Evolutionary conservation across 2,888 invertebrate genomes (phyloP), one percentile per base, ranked within the genome.

Genomic region (Byasa hedistus): DNA sequence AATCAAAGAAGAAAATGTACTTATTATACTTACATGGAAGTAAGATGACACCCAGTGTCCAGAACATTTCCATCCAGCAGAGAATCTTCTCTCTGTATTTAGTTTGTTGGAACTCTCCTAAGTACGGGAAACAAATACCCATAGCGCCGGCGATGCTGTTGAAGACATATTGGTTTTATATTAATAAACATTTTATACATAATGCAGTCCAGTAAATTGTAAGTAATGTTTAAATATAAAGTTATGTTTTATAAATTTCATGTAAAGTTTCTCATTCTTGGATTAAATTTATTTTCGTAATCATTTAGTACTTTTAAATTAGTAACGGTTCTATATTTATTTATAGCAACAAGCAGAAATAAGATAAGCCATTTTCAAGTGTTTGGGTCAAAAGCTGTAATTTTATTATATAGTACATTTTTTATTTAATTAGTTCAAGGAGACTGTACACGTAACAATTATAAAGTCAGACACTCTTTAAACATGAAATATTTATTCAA

Each of bases 1-100:
- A 48, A 48, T n/a, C 19, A 48, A 4, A n/a, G 7, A 48, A 48
- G 19, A 54, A 12, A 7, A 54, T 54, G 15, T 22, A 21, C 2
- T 56, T 56, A 22, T 54, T 54, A 36, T 55, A 5, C 92, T 92
- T 87, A 96, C 96, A 90, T 78, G 96, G 96, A 65, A 96, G 84
- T 71, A 93, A 82, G 75, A 96, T 95, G 64, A 96, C 95, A 69
- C 96, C 96, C 58, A 95, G 85, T 48, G 96, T 96, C 96, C 96
- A 96, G 87, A 96, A 96, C 89, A 96, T 92, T 91, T 96, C 96
- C 95, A 96, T 95, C 95, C 96, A 96, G 85, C 96, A 96, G 68
- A 96, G 93, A 78, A 95, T 95, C 76, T 94, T 95, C 83, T 96
- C 96, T 80, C 96, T 93, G 85, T 95, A 94, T 85, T 95, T 95